Evolutionary conservation across 2,888 invertebrate genomes (phyloP), one percentile per base, ranked within the genome.

Genomic region (Caenorhabditis sp.): DNA sequence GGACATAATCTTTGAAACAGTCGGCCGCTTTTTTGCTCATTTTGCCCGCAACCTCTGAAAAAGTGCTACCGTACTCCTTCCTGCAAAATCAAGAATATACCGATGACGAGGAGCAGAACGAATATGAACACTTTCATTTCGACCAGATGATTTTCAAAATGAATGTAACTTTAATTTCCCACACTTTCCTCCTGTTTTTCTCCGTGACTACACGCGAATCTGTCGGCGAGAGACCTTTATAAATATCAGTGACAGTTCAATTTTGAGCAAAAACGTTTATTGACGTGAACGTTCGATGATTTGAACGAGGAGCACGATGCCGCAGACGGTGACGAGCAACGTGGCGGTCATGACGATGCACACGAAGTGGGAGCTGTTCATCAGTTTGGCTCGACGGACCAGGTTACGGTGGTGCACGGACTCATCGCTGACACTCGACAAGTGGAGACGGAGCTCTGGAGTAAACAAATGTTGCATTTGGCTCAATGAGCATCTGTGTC

Each of bases 181-280:
- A n/a, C n/a, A n/a, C n/a, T n/a, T n/a, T n/a, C n/a, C n/a, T n/a
- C n/a, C n/a, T n/a, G n/a, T 22, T 2, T 26, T 39, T 39, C 22
- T 22, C 7, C n/a, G 22, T 22, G 35, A 22, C 20, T 35, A 11
- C n/a, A 43, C 8, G 22, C 20, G 13, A 46, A 39, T 37, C 22
- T 1, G 3, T 53, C 26, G 74, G 78, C 74, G 78, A 74, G 75
- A 55, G 30, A 52, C n/a, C 37, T 53, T 70, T 62, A 65, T 68
- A 17, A 7, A 3, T 35, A 35, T 9, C 2, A 13, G 9, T 2
- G 13, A 35, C 6, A 35, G 9, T 3, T 13, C 11, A 35, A 35
- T 2, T n/a, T n/a, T n/a, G 9, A 35, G 35, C 9, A 35, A 9
- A 9, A 35, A 35, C 6, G 9, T 68, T 68, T 52, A 68, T 68